Percentiles rank a stretch among this genome's conserved stretches.
Evolutionary conservation across 30 jellyfish, hydroid and myxozoan species (phyloP).

Genomic region (Sanderia malayensis): DNA sequence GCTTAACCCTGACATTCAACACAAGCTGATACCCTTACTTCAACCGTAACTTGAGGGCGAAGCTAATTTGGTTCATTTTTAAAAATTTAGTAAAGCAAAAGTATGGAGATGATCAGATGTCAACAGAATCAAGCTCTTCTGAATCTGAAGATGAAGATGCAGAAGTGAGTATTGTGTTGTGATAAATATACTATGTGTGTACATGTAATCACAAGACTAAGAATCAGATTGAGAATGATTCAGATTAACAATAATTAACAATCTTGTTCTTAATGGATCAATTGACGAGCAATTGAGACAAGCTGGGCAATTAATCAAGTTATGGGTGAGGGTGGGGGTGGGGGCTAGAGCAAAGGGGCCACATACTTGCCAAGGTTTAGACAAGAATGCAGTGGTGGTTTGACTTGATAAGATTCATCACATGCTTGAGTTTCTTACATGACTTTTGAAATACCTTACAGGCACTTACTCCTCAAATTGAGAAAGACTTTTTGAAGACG

Average conservation of each 20-base stretch:
- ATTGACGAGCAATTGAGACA: too few species aligned
- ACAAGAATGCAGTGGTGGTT: background rate
- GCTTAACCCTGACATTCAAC: too few species aligned
- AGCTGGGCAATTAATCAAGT: too few species aligned
- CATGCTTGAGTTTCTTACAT: background rate
- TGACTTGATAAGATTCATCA: background rate
- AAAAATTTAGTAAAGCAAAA: conserved; percentile 66
- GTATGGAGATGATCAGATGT: conserved; percentile 55
- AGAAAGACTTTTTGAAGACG: conserved; percentile 74
- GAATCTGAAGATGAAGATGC: conserved; percentile 96
- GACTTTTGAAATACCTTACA: background rate
- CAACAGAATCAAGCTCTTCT: conserved; percentile 61
- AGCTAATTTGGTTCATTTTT: background rate
- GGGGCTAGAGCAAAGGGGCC: background rate
- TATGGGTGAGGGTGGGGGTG: too few species aligned
- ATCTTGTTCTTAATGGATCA: too few species aligned
- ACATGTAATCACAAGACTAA: too few species aligned
- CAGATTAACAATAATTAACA: too few species aligned
- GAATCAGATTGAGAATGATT: too few species aligned
- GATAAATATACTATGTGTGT: too few species aligned
- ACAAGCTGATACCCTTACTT: too few species aligned
- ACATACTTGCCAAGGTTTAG: background rate
- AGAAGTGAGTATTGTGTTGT: conserved; percentile 70
- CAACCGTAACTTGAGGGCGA: background rate
- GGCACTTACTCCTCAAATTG: conserved; percentile 86